Conservation (phyloP, 2,888 invertebrate species). For the Listrodromus nycthemerus region DNA sequence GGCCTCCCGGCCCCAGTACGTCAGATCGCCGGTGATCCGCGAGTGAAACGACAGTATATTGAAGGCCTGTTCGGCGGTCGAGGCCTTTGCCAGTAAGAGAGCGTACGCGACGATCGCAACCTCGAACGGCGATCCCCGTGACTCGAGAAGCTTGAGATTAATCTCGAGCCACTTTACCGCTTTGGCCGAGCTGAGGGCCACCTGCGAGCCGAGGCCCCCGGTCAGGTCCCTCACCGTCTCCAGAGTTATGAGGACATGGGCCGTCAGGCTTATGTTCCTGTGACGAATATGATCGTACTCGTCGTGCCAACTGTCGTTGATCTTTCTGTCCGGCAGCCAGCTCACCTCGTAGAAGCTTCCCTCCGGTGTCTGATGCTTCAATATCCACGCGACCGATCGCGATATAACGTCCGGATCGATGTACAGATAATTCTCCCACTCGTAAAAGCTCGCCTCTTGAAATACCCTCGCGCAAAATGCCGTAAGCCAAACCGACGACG, state of each 20-base stretch:
- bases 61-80: conserved; percentile 94
- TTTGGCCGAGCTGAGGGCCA: conserved; percentile 90
- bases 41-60: conserved; percentile 89
- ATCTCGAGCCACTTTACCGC: conserved; percentile 93
- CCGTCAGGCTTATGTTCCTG: conserved; percentile 95
- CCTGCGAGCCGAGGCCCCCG: conserved; percentile 90
- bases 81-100: conserved; percentile 92
- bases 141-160: conserved; percentile 91
- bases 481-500: conserved; percentile 96
- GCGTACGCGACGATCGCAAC: conserved; percentile 96
- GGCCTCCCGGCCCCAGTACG: conserved; percentile 93
- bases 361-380: conserved; percentile 92
- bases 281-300: conserved; percentile 85
- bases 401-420: conserved; percentile 95
- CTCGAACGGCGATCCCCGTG: conserved; percentile 92
- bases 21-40: conserved; percentile 91
- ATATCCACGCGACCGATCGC: conserved; percentile 93
- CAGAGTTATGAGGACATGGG: conserved; percentile 96
- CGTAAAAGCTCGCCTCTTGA: conserved; percentile 97
- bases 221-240: conserved; percentile 93
- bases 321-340: conserved; percentile 95
- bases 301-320: conserved; percentile 90
- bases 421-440: conserved; percentile 98
- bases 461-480: conserved; percentile 95
- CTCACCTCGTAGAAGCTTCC: conserved; percentile 96